Conservation (phyloP, 1,140 invertebrate genomes). For the Colletes gigas region DNA sequence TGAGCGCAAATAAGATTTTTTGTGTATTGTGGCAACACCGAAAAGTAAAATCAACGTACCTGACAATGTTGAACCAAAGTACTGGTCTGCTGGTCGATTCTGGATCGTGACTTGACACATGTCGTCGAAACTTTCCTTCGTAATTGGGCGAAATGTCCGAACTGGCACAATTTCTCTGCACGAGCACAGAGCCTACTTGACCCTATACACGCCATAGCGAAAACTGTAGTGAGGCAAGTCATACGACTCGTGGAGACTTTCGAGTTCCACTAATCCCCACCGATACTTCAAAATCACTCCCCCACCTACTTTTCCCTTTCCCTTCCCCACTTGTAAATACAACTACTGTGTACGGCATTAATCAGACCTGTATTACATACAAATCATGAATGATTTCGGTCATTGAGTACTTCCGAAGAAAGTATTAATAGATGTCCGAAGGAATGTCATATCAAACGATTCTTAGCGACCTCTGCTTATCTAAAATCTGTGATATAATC, state of each 20-base stretch:
- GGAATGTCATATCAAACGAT: background rate
- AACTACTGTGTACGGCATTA: conserved; percentile 8
- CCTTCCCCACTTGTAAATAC: conserved; percentile 36
- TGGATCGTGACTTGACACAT: conserved; percentile 84
- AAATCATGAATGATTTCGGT: background rate
- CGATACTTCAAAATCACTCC: conserved; percentile 44
- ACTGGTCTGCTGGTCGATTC: conserved; percentile 79
- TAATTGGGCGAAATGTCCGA: conserved; percentile 84
- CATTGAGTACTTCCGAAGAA: background rate
- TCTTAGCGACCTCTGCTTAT: conserved; percentile 16
- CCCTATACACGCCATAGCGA: conserved; percentile 89
- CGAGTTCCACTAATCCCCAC: conserved; percentile 65
- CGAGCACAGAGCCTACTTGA: conserved; percentile 89
- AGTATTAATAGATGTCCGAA: background rate
- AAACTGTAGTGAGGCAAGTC: conserved; percentile 83
- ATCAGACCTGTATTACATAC: background rate
- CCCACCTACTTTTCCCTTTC: conserved; percentile 40
- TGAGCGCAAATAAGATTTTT: background rate
- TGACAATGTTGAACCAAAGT: conserved; percentile 66
- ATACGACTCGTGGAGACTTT: conserved; percentile 64
- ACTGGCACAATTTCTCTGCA: conserved; percentile 89
- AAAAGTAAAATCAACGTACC: conserved; percentile 52
- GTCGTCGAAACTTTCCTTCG: conserved; percentile 83
- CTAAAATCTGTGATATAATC: background rate
- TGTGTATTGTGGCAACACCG: background rate